Percentiles rank a stretch among this genome's conserved stretches.
Evolutionary conservation across 2,888 invertebrate species (phyloP).

Genomic region (Drosophila picticornis): DNA sequence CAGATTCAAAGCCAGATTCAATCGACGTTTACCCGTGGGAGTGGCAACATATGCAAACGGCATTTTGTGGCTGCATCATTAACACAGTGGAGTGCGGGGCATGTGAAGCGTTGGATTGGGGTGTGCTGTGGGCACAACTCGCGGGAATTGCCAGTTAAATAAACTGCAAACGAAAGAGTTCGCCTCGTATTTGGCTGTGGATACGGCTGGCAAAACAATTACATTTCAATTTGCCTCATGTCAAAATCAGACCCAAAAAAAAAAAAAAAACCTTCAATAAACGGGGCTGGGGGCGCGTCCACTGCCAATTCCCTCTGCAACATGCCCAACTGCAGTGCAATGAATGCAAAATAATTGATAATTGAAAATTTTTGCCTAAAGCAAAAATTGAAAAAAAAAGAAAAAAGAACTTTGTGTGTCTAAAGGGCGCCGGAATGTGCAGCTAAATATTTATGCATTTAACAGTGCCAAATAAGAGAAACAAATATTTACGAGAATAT

Average conservation of each 20-base stretch:
- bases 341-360: constrained; percentile 71
- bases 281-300: constrained; percentile 3
- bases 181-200: constrained; percentile 2
- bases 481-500: constrained; percentile 62
- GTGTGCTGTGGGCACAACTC: not conserved
- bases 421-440: constrained; percentile 40
- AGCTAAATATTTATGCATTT: constrained; percentile 74
- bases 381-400: constrained; percentile 1
- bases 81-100: constrained; percentile 42
- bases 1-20: constrained; percentile 20
- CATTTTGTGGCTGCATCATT: constrained; percentile 79
- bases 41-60: constrained; percentile 74
- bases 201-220: constrained; percentile 69
- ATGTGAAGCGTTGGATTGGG: not conserved
- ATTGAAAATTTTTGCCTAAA: constrained; percentile 68
- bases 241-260: constrained; percentile 64
- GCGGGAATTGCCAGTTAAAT: constrained; percentile 48
- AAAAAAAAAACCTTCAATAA: constrained; percentile 24
- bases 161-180: constrained; percentile 45
- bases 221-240: constrained; percentile 77
- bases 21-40: constrained; percentile 58
- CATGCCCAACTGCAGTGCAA: constrained; percentile 7
- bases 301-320: not conserved
- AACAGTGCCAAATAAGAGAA: constrained; percentile 65
- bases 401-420: not conserved